Conservation (phyloP, 2,888 invertebrate species). For the Agrilus cyanescens region DNA sequence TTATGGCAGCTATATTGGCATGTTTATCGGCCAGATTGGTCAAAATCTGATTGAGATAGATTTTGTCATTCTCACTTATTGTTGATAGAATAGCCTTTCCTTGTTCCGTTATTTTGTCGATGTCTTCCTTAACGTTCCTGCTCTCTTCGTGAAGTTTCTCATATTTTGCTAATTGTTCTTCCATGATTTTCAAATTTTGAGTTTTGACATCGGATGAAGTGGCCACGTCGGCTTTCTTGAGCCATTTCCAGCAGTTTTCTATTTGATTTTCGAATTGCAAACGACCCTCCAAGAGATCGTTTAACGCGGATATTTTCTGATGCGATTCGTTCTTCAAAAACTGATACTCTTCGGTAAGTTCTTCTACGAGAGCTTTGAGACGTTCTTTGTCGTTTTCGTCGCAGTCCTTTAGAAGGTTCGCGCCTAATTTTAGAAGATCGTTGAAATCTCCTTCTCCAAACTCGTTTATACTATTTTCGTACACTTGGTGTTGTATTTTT, state of each 20-base stretch:
- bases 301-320: constrained; percentile 58
- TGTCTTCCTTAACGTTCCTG: constrained; percentile 54
- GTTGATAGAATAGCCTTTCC: constrained; percentile 69
- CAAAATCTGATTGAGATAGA: constrained; percentile 69
- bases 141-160: constrained; percentile 66
- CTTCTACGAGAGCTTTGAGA: constrained; percentile 54
- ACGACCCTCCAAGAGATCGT: constrained; percentile 63
- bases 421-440: constrained; percentile 65
- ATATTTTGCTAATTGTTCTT: constrained; percentile 81
- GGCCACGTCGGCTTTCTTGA: constrained; percentile 81
- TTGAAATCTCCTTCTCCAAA: constrained; percentile 64
- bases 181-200: constrained; percentile 68
- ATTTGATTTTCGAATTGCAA: constrained; percentile 72
- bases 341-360: constrained; percentile 60
- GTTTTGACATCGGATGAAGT: constrained; percentile 70
- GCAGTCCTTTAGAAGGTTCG: constrained; percentile 70
- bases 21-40: constrained; percentile 69
- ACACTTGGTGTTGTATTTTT: constrained; percentile 60
- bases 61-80: constrained; percentile 73
- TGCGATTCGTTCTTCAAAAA: constrained; percentile 60
- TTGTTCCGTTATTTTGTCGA: constrained; percentile 66
- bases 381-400: constrained; percentile 55
- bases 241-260: constrained; percentile 75
- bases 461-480: constrained; percentile 63
- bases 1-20: constrained; percentile 58